Percentiles rank a stretch among this genome's conserved stretches.
Evolutionary conservation across 2,797 vertebrate species (phyloP).

Genomic region (Lophius americanus): DNA sequence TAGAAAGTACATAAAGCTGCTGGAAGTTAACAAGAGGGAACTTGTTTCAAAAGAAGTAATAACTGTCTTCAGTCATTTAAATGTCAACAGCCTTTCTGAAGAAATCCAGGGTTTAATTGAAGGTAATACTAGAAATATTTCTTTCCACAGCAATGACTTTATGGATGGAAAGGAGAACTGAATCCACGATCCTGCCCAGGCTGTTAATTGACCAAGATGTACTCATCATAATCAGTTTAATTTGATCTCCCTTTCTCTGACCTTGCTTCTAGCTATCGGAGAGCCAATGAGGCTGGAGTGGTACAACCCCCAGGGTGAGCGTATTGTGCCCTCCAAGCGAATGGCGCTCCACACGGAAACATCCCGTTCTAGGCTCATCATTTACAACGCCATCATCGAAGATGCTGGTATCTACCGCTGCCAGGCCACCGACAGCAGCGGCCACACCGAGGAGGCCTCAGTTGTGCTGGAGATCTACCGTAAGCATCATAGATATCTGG

Average conservation of each 20-base stretch:
- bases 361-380: conserved; percentile 90
- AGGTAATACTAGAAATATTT: conserved; percentile 7
- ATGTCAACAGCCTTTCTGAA: conserved; percentile 5
- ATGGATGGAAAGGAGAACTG: too few relatives aligned
- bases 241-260: conserved; percentile 3
- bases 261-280: conserved; percentile 85
- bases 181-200: background rate
- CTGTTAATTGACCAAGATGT: background rate
- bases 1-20: conserved; percentile 8
- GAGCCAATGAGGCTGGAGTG: conserved; percentile 94
- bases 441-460: conserved; percentile 92
- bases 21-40: conserved; percentile 19
- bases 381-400: conserved; percentile 96
- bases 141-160: background rate
- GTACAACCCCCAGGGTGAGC: conserved; percentile 96
- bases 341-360: conserved; percentile 92
- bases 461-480: conserved; percentile 98
- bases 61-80: conserved; percentile 8
- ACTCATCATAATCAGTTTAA: background rate
- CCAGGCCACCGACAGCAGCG: conserved; percentile 89
- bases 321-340: conserved; percentile 87
- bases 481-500: conserved; percentile 77
- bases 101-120: conserved; percentile 26
- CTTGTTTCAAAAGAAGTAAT: conserved; percentile 10
- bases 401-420: conserved; percentile 98